Evolutionary conservation across 2,888 invertebrate species (phyloP).

Genomic region (Andrena bicolor): DNA sequence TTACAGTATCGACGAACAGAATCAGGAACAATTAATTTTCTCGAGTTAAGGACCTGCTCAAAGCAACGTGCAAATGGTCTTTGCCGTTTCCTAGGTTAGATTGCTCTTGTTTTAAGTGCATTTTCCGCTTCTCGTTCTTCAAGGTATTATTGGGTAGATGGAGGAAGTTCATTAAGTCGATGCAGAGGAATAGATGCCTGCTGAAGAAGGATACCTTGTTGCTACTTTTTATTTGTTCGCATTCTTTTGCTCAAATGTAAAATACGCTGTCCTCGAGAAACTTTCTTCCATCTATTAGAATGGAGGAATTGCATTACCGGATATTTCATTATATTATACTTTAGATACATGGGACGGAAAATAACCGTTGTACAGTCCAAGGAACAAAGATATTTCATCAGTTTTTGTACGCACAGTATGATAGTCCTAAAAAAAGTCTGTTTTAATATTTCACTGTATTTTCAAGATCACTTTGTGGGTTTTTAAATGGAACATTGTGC

Average conservation of each 20-base stretch:
- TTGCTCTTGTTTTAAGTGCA: conserved; percentile 3
- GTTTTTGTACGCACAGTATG: too few relatives aligned
- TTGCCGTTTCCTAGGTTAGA: not conserved
- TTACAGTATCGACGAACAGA: conserved; percentile 13
- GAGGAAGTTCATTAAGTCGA: not conserved
- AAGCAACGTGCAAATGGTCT: not conserved
- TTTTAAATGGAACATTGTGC: too few relatives aligned
- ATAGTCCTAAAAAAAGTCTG: too few relatives aligned
- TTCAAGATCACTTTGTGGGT: too few relatives aligned
- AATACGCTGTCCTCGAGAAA: too few relatives aligned
- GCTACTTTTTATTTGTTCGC: not conserved
- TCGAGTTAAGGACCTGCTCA: conserved; percentile 9
- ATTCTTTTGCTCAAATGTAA: not conserved
- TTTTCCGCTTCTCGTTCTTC: not conserved
- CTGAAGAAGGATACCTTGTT: not conserved
- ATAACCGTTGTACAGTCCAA: too few relatives aligned
- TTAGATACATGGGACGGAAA: too few relatives aligned
- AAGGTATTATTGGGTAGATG: not conserved
- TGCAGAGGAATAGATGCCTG: not conserved
- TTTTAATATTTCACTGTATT: too few relatives aligned
- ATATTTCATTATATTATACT: too few relatives aligned
- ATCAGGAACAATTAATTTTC: conserved; percentile 46
- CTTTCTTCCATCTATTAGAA: too few relatives aligned
- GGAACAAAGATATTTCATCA: too few relatives aligned
- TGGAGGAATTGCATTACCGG: too few relatives aligned